Percentiles rank a stretch among this genome's conserved stretches.
Conservation (phyloP, 2,113 vertebrate species). For the Felis chaus region DNA sequence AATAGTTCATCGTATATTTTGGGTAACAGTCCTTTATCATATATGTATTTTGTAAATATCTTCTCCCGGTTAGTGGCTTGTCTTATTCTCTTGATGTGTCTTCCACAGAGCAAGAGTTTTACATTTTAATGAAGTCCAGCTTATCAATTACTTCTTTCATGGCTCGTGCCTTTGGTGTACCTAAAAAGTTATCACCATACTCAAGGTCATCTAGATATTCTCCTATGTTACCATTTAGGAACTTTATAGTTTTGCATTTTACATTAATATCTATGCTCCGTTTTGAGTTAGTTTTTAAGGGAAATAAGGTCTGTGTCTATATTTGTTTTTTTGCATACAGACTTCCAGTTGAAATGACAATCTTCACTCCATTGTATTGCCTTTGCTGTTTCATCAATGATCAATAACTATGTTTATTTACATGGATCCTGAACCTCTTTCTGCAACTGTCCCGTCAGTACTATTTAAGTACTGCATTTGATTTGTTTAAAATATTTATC, state of each 20-base stretch:
- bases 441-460: background rate
- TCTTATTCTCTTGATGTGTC: background rate
- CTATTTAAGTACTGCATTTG: background rate
- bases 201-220: background rate
- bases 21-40: background rate
- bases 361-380: background rate
- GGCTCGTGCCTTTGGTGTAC: background rate
- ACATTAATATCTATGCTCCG: background rate
- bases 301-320: background rate
- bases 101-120: background rate
- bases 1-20: background rate
- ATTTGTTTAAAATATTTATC: background rate
- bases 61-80: background rate
- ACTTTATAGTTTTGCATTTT: background rate
- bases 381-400: background rate
- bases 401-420: background rate
- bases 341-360: background rate
- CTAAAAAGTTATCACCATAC: background rate
- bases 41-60: background rate
- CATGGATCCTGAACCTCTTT: background rate
- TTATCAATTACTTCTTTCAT: background rate
- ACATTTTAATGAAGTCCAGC: background rate
- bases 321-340: background rate
- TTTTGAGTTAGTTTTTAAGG: background rate
- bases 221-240: background rate